These are phyloP conservation scores for Lagopus muta DNA, from an alignment of 2,113 vertebrate genomes.

Conservation along the genomic window DNA sequence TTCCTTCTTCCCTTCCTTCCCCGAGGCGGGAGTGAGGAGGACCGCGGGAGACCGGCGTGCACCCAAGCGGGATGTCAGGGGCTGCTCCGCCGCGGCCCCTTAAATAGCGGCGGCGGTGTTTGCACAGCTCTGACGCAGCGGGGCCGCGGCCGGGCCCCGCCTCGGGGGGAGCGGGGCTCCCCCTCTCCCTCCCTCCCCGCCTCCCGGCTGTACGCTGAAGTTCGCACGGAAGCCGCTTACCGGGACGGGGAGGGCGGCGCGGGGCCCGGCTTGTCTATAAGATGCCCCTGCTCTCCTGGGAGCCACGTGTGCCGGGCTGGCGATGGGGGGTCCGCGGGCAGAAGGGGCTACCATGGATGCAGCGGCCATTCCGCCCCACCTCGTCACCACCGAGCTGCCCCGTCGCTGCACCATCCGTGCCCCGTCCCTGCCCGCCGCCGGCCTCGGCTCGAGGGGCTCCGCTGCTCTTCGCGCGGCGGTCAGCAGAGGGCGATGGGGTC, in stretches of 20 bases:
- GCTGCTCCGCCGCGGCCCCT: slow-evolving; percentile 30
- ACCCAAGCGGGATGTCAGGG: not conserved
- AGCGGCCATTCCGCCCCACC: fast-evolving
- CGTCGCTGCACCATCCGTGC: not conserved
- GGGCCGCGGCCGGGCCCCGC: not conserved
- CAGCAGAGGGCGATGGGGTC: not conserved
- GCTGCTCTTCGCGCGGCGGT: not conserved
- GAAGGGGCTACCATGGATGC: not conserved
- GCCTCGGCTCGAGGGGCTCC: not conserved
- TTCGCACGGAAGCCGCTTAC: too few relatives aligned
- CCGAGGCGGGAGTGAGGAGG: not conserved
- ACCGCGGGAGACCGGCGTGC: not conserved
- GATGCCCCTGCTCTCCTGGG: too few relatives aligned
- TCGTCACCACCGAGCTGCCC: too few relatives aligned
- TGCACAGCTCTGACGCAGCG: slow-evolving; percentile 77
- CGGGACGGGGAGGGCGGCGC: too few relatives aligned
- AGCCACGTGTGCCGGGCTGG: too few relatives aligned
- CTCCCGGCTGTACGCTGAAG: not conserved
- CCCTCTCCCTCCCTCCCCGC: not conserved
- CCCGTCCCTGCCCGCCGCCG: not conserved
- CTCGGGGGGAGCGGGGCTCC: not conserved
- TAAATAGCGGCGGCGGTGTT: slow-evolving; percentile 76
- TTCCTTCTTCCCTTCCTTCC: not conserved
- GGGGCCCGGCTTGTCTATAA: too few relatives aligned
- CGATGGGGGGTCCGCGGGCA: too few relatives aligned